Evolutionary conservation across 1,140 invertebrate species (phyloP).

Genomic region (Ericerus pela): DNA sequence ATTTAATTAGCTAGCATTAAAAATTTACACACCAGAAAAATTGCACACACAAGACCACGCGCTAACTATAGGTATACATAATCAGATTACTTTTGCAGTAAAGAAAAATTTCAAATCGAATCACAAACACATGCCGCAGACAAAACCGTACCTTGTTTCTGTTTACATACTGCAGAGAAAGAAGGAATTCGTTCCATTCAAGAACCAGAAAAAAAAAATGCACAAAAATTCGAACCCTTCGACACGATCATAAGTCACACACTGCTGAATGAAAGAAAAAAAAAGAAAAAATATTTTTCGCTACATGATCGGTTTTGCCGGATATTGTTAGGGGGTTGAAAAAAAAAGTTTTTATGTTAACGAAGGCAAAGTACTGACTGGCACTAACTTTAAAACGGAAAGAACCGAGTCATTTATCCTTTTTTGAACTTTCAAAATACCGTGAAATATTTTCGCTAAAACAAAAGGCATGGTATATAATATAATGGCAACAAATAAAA

Average conservation of each 20-base stretch:
- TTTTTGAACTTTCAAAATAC: slow-evolving; percentile 1
- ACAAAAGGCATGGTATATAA: too few relatives aligned
- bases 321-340: slow-evolving; percentile 8
- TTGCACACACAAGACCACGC: too few relatives aligned
- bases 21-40: too few relatives aligned
- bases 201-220: slow-evolving; percentile 24
- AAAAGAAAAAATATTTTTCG: too few relatives aligned
- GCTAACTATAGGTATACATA: too few relatives aligned
- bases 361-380: slow-evolving; percentile 9
- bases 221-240: neutral
- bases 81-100: too few relatives aligned
- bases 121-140: too few relatives aligned
- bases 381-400: slow-evolving; percentile 11
- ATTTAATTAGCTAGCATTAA: too few relatives aligned
- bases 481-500: neutral
- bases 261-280: slow-evolving; percentile 9
- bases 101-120: too few relatives aligned
- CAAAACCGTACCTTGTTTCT: slow-evolving; percentile 29
- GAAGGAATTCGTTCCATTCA: slow-evolving; percentile 6
- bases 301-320: neutral
- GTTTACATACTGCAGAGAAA: slow-evolving; percentile 2
- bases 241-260: slow-evolving; percentile 3
- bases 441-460: slow-evolving; percentile 1
- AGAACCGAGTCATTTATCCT: slow-evolving; percentile 3
- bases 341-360: slow-evolving; percentile 5